A percentile compares a stretch with the other conserved stretches of the same genome.
phyloP scores from a whole-genome alignment of 2,113 vertebrate genomes.

The Oenanthe melanoleuca region DNA sequence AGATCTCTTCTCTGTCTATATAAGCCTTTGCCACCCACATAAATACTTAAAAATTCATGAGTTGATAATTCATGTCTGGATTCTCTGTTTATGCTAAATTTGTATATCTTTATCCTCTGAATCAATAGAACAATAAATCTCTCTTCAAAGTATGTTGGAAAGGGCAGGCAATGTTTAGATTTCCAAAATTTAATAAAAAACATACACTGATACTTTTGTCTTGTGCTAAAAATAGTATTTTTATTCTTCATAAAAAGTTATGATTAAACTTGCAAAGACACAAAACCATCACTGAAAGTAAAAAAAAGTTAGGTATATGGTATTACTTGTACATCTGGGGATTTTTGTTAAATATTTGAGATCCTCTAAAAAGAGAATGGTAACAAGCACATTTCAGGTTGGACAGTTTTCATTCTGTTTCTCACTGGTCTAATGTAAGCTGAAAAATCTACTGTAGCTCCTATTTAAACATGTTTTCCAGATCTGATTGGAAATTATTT shows the following conservation, averaged over 20 bases:
- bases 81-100: not conserved
- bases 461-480: not conserved
- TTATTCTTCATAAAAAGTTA: not conserved
- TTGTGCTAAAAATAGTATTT: not conserved
- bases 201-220: not conserved
- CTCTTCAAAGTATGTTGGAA: not conserved
- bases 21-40: not conserved
- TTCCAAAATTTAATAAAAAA: not conserved
- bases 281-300: not conserved
- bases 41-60: not conserved
- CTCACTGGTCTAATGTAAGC: not conserved
- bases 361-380: not conserved
- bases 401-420: not conserved
- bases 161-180: not conserved
- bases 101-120: not conserved
- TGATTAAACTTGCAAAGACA: not conserved
- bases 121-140: not conserved
- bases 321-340: not conserved
- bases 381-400: not conserved
- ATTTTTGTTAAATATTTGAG: not conserved
- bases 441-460: not conserved
- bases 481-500: not conserved
- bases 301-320: not conserved
- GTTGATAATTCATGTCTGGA: not conserved
- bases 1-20: not conserved